phyloP scores from a whole-genome alignment of 2,113 vertebrate genomes.

The Ardeotis arabs region DNA sequence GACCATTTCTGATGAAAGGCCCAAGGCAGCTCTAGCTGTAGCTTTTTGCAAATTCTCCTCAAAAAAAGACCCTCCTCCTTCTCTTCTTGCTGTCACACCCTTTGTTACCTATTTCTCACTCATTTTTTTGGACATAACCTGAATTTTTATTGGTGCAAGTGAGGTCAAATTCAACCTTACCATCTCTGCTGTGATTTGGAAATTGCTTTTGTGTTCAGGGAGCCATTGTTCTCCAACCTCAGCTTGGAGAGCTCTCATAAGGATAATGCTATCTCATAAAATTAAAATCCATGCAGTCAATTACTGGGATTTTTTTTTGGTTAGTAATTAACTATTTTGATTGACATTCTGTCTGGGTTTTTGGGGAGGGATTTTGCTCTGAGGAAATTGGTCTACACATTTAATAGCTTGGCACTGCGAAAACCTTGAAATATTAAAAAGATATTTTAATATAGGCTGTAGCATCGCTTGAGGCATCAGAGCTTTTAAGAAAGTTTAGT shows the following conservation, averaged over 20 bases:
- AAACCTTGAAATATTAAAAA: constrained; percentile 41
- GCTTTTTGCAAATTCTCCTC: neutral
- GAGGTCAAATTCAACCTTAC: neutral
- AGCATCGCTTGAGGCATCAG: neutral
- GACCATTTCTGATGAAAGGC: neutral
- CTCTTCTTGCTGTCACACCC: neutral
- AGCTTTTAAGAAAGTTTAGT: neutral
- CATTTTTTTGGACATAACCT: neutral
- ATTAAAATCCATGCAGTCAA: constrained; percentile 49
- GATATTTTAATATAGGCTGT: neutral
- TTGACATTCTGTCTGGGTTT: constrained; percentile 15
- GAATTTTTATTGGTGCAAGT: neutral
- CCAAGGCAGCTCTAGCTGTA: neutral
- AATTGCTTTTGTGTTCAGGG: neutral
- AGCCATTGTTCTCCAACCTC: neutral
- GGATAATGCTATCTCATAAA: constrained; percentile 24
- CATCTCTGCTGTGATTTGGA: constrained; percentile 14
- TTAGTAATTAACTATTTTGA: constrained; percentile 58
- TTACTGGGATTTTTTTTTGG: constrained; percentile 8
- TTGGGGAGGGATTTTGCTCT: constrained; percentile 16
- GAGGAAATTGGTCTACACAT: neutral
- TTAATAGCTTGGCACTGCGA: constrained; percentile 40
- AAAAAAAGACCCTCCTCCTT: neutral
- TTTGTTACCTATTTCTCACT: neutral
- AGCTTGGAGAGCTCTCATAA: constrained; percentile 21